Evolutionary conservation across 2,888 invertebrate species (phyloP), one percentile per base, ranked within the genome.

Genomic region (Drosophila demipolita): DNA sequence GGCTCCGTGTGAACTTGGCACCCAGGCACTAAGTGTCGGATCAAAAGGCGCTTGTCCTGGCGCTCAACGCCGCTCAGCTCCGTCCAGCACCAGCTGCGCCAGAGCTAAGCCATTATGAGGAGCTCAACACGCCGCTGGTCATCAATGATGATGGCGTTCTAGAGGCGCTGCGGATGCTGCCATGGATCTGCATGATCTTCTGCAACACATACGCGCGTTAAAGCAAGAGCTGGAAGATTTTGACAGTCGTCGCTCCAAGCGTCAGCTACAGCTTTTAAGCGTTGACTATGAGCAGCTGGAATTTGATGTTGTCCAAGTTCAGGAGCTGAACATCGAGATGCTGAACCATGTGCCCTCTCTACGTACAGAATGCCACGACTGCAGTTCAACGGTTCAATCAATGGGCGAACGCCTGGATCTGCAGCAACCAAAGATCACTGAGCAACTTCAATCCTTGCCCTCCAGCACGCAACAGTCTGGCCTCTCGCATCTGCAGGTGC

Each of bases 1-100:
- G 0, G 77, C 91, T 5, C 92, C 92, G 3, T 93, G 93, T 68
- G 74, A 87, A 1, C 64, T 90, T 49, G 89, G n/a, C n/a, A 63
- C 78, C 1, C 82, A 85, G n/a, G n/a, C n/a, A 78, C 1, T 91
- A 92, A 89, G 85, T 91, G 0, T 69, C 83, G 4, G 90, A 92
- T 23, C 91, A 93, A 60, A 89, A 91, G 35, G 74, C 83, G 8
- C 62, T 91, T n/a, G n/a, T n/a, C 1, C 42, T 89, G 1, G 45
- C 59, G 12, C 62, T 66, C 0, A 66, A 69, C n/a, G 20, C 45
- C 20, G 50, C 78, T 35, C 60, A 69, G n/a, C 32, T 73, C 17
- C 17, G 80, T 1, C 32, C 26, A 15, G 54, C 6, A 15, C 61
- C 8, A 4, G 50, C 62, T 5, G 53, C 62, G 5, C 3, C 48